A percentile compares a stretch with the other conserved stretches of the same genome.
phyloP scores from a whole-genome alignment of 2,797 vertebrate genomes.

The Lepilemur septentrionalis region DNA sequence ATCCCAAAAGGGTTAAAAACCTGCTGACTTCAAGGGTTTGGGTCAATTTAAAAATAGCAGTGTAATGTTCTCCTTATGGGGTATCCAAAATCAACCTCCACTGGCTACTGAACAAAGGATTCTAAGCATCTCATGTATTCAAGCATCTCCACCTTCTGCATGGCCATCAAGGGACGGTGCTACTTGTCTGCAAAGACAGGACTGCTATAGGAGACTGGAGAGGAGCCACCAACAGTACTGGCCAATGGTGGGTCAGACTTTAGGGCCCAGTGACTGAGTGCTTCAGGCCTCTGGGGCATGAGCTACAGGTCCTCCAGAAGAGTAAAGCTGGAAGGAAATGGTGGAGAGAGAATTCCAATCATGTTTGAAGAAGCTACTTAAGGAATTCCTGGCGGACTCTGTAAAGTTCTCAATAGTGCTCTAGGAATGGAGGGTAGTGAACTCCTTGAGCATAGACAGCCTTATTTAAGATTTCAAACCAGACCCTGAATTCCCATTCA shows the following conservation, averaged over 20 bases:
- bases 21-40: background rate
- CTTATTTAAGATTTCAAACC: slow-evolving; percentile 1
- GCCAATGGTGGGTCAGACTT: background rate
- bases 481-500: background rate
- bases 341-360: background rate
- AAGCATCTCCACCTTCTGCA: background rate
- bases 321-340: background rate
- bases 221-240: background rate
- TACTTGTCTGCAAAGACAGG: background rate
- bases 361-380: background rate
- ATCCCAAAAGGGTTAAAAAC: background rate
- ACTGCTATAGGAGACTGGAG: background rate
- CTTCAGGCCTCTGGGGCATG: background rate
- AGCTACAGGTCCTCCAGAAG: background rate
- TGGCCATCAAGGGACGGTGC: background rate
- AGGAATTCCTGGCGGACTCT: background rate
- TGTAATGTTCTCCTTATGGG: background rate
- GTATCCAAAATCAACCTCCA: background rate
- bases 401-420: background rate
- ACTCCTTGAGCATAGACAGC: background rate
- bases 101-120: background rate
- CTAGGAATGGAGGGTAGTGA: background rate
- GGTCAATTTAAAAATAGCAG: background rate
- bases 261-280: background rate
- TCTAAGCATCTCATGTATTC: background rate